A percentile compares a stretch with the other conserved stretches of the same genome.
Evolutionary conservation across 2,888 invertebrate species (phyloP).

Genomic region (Drosophila greeni): DNA sequence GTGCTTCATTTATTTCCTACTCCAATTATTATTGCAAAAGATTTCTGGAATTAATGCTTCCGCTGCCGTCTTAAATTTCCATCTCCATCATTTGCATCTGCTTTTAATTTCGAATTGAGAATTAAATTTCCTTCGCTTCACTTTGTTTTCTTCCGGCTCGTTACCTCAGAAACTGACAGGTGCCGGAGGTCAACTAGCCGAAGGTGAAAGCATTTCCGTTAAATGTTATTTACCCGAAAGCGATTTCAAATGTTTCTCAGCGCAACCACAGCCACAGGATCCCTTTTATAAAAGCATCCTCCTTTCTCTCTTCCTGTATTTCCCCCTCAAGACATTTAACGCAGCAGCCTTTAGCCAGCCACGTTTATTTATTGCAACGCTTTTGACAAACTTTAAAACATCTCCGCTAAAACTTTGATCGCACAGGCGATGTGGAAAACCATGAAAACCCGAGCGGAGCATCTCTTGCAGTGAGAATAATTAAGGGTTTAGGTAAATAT

Average conservation of each 20-base stretch:
- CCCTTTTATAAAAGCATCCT: background rate
- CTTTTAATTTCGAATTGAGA: slow-evolving; percentile 6
- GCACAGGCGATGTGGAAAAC: slow-evolving; percentile 44
- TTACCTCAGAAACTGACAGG: slow-evolving; percentile 14
- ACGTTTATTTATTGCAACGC: slow-evolving; percentile 62
- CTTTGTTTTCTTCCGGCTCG: slow-evolving; percentile 9
- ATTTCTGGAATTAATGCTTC: slow-evolving; percentile 1
- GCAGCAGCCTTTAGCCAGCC: slow-evolving; percentile 27
- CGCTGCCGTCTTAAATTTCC: background rate
- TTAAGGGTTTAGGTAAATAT: background rate
- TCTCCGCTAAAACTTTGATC: slow-evolving; percentile 66
- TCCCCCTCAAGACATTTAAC: slow-evolving; percentile 16
- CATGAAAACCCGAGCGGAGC: slow-evolving; percentile 14
- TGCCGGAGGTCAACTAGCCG: slow-evolving; percentile 29
- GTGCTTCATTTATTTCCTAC: background rate
- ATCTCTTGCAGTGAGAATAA: background rate
- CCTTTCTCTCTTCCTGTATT: background rate
- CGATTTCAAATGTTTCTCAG: slow-evolving; percentile 21
- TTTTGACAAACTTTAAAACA: slow-evolving; percentile 67
- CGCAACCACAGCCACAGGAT: slow-evolving; percentile 8
- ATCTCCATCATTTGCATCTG: slow-evolving; percentile 1
- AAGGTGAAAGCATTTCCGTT: slow-evolving; percentile 47
- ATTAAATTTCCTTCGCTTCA: slow-evolving; percentile 15
- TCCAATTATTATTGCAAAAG: background rate
- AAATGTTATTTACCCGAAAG: slow-evolving; percentile 56